Percentiles rank a stretch among this genome's conserved stretches.
Conservation (phyloP, 2,888 invertebrate species). For the Chydorus sphaericus region DNA sequence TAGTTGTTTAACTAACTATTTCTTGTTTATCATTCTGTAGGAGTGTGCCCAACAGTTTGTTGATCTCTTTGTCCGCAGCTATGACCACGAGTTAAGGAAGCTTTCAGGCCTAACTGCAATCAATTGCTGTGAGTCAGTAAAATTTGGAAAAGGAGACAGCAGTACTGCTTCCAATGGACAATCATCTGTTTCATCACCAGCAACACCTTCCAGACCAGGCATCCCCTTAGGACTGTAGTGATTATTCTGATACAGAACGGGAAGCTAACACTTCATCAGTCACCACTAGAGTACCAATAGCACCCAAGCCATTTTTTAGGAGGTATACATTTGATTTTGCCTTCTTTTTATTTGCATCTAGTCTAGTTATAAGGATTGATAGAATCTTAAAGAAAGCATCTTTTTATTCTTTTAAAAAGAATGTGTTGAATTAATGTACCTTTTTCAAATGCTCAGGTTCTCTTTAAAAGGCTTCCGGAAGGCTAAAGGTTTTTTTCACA, state of each 20-base stretch:
- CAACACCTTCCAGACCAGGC: too few species aligned
- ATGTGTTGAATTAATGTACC: slow-evolving; percentile 32
- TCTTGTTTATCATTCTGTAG: too few species aligned
- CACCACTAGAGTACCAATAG: slow-evolving; percentile 30
- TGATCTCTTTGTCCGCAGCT: slow-evolving; percentile 10
- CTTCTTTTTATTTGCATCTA: too few species aligned
- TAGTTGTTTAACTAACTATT: too few species aligned
- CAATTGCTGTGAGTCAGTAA: not conserved
- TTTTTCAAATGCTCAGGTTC: too few species aligned
- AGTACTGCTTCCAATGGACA: not conserved
- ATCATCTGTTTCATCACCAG: not conserved
- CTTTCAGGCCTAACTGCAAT: not conserved
- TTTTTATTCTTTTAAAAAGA: slow-evolving; percentile 4
- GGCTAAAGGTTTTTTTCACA: slow-evolving; percentile 71
- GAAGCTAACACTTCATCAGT: slow-evolving; percentile 40
- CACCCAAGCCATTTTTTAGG: slow-evolving; percentile 50
- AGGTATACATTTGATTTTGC: too few species aligned
- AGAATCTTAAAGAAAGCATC: too few species aligned
- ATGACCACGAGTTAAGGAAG: slow-evolving; percentile 1
- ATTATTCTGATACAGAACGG: slow-evolving; percentile 49
- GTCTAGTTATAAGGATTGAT: too few species aligned
- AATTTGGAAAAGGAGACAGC: not conserved
- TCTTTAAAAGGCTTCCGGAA: slow-evolving; percentile 77
- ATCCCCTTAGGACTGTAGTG: slow-evolving; percentile 37
- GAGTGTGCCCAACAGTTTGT: slow-evolving; percentile 6